A percentile compares a stretch with the other conserved stretches of the same genome.
These are phyloP conservation scores for Limnephilus auricula DNA, from an alignment of 2,888 invertebrate genomes.

Conservation along the genomic window DNA sequence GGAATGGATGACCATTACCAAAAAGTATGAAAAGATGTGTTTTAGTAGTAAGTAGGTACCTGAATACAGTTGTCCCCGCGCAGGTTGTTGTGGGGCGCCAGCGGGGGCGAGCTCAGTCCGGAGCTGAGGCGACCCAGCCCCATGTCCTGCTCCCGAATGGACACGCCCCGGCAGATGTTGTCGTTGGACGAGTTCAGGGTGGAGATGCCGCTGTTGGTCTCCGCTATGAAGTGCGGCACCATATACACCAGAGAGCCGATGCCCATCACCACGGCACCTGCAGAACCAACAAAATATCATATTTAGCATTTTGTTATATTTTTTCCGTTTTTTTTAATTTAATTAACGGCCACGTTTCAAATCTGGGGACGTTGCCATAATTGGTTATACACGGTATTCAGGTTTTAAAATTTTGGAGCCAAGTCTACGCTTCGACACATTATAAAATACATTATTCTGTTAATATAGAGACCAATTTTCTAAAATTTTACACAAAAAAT, in stretches of 20 bases:
- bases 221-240: conserved; percentile 93
- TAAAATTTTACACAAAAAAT: no score
- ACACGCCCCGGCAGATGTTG: conserved; percentile 88
- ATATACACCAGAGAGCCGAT: conserved; percentile 95
- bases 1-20: background rate
- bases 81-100: conserved; percentile 85
- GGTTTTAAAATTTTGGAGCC: no score
- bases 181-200: conserved; percentile 84
- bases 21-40: background rate
- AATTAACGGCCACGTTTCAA: no score
- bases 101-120: conserved; percentile 82
- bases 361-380: no score
- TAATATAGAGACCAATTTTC: no score
- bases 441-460: no score
- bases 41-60: conserved; percentile 69
- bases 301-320: no score
- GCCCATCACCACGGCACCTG: conserved; percentile 94
- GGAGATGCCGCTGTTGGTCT: conserved; percentile 84
- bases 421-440: no score
- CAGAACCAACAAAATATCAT: background rate
- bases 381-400: no score
- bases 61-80: conserved; percentile 89
- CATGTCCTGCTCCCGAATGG: conserved; percentile 85
- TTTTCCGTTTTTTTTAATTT: no score
- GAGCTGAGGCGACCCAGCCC: conserved; percentile 84